A percentile compares a stretch with the other conserved stretches of the same genome.
phyloP scores from a whole-genome alignment of 1,140 invertebrate species.

The Samia ricini region DNA sequence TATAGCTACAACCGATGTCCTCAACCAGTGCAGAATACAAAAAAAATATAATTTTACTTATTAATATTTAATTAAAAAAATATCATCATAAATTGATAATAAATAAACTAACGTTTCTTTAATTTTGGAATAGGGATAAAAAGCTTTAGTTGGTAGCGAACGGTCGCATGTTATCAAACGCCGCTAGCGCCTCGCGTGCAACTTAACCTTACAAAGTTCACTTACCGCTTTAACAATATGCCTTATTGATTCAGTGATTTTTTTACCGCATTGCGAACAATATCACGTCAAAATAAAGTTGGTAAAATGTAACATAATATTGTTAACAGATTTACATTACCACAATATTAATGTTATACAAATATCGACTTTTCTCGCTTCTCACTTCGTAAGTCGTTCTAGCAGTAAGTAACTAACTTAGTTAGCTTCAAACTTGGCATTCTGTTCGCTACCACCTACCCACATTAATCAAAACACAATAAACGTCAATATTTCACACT shows the following conservation, averaged over 20 bases:
- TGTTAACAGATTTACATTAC: no score
- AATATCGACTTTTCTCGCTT: no score
- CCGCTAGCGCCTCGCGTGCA: background rate
- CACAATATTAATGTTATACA: no score
- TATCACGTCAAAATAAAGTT: background rate
- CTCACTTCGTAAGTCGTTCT: background rate
- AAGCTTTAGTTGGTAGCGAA: background rate
- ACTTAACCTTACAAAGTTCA: background rate
- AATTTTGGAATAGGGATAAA: background rate
- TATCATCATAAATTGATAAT: no score
- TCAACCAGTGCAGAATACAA: no score
- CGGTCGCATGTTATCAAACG: background rate
- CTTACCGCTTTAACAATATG: constrained; percentile 1
- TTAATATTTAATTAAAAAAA: no score
- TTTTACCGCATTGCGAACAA: background rate
- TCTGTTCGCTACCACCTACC: background rate
- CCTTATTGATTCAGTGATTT: background rate
- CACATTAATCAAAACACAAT: background rate
- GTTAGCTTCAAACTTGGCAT: background rate
- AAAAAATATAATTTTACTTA: no score
- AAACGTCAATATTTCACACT: constrained; percentile 14
- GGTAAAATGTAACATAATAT: no score
- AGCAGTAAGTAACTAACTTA: background rate
- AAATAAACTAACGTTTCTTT: no score
- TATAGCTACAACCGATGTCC: no score